Evolutionary conservation across 30 jellyfish, hydroid and myxozoan genomes (phyloP), one percentile per base, ranked within the genome.

Genomic region (Cassiopea andromeda): DNA sequence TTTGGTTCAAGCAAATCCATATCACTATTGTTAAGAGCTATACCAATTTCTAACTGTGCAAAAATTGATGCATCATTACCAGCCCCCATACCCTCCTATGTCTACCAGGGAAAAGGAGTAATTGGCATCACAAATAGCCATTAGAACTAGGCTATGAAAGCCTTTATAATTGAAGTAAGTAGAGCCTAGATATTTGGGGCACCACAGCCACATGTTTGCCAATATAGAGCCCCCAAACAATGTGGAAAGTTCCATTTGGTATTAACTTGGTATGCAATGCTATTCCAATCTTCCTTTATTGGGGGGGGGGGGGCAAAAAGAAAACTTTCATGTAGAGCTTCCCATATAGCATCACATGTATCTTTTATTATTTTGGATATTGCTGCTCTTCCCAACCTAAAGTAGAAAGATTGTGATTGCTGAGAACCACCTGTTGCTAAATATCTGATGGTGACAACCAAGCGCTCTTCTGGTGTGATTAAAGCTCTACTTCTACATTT

Each of bases 61-160:
- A 76, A 76, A 46, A 76, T 76, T 7, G 85, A 44, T 6, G 85
- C 85, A 76, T 76, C 69, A 46, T 76, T 76, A 16, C 1, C 85
- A 7, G 70, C 45, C 13, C 13, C 85, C 64, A 76, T 38, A 76
- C 14, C 43, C 70, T 2, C 98, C 98, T 57, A 92, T 87, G 86
- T 85, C 91, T 5, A 92, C 98, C 7, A 74, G 49, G 7, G 97
- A 78, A 69, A 92, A 92, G 46, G 82, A 60, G 71, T 93, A 93
- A 12, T 93, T 81, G 16, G 98, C 92, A 88, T 93, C 97, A 85
- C 97, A 92, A 2, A 92, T 75, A 45, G 98, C 97, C 93, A 92
- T 83, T 70, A 86, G 60, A 15, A 92, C 91, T 47, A 90, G 7
- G 91, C 97, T 90, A 78, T 73, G 77, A 66, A 82, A 83, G 46